Conservation (phyloP, 2,888 invertebrate genomes). For the Cistogaster globosa region DNA sequence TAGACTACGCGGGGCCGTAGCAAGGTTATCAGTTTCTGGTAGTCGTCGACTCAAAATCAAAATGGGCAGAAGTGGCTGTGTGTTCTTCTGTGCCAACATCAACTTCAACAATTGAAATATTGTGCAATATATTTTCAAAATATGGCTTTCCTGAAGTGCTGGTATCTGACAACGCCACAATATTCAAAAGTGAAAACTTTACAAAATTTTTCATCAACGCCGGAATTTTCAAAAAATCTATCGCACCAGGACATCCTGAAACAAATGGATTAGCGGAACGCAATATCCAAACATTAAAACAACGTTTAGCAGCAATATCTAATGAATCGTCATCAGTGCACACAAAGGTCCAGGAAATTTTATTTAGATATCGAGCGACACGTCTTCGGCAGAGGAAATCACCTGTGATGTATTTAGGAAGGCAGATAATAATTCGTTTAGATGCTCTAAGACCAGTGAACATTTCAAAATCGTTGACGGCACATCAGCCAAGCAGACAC, state of each 20-base stretch:
- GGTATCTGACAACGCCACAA: slow-evolving; percentile 62
- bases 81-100: too few species aligned
- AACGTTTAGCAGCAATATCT: slow-evolving; percentile 25
- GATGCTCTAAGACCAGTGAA: background rate
- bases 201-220: slow-evolving; percentile 12
- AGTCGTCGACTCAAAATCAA: too few species aligned
- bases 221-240: slow-evolving; percentile 39
- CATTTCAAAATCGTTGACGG: background rate
- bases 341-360: slow-evolving; percentile 33
- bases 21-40: too few species aligned
- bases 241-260: slow-evolving; percentile 59
- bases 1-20: too few species aligned
- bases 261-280: slow-evolving; percentile 55
- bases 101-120: too few species aligned
- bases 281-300: slow-evolving; percentile 53
- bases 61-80: too few species aligned
- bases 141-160: background rate
- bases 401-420: slow-evolving; percentile 44
- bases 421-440: slow-evolving; percentile 36
- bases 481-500: background rate
- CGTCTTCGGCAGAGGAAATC: slow-evolving; percentile 47
- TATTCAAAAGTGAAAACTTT: slow-evolving; percentile 62
- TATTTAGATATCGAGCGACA: slow-evolving; percentile 52
- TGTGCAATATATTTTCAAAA: too few species aligned
- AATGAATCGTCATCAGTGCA: slow-evolving; percentile 81